phyloP scores from a whole-genome alignment of 2,113 vertebrate genomes.

The Bothrops jararaca region DNA sequence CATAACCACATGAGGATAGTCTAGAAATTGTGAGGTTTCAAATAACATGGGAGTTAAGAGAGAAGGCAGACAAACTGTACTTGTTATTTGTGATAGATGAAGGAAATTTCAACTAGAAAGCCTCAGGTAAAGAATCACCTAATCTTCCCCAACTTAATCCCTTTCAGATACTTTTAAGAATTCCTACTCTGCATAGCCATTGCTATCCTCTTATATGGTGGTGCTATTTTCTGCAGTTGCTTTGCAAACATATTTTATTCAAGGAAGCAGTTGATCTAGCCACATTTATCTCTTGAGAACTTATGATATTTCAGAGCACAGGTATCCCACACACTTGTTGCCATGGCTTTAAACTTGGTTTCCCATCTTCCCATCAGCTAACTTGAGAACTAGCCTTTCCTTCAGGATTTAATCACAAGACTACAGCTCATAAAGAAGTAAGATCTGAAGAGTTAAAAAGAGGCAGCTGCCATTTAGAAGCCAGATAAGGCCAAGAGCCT shows the following conservation, averaged over 20 bases:
- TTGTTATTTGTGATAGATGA: neutral
- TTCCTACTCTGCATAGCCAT: neutral
- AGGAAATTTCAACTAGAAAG: neutral
- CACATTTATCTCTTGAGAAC: neutral
- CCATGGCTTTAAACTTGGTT: neutral
- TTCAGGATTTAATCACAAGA: rapidly evolving
- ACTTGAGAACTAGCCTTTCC: neutral
- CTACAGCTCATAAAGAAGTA: neutral
- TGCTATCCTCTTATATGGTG: neutral
- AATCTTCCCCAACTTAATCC: neutral
- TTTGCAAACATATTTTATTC: neutral
- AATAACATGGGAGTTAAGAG: neutral
- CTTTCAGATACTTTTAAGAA: neutral
- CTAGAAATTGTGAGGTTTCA: neutral
- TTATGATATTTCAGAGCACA: slow-evolving; percentile 1
- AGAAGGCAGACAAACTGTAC: neutral
- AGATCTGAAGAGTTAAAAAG: neutral
- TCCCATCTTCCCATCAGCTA: neutral
- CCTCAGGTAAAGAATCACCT: neutral
- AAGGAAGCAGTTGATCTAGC: neutral
- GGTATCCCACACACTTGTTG: neutral
- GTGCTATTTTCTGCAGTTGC: neutral
- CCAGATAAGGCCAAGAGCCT: neutral
- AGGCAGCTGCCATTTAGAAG: neutral
- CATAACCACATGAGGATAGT: neutral